Conservation (phyloP, 2,113 vertebrate species). For the Psephotus haematonotus region DNA sequence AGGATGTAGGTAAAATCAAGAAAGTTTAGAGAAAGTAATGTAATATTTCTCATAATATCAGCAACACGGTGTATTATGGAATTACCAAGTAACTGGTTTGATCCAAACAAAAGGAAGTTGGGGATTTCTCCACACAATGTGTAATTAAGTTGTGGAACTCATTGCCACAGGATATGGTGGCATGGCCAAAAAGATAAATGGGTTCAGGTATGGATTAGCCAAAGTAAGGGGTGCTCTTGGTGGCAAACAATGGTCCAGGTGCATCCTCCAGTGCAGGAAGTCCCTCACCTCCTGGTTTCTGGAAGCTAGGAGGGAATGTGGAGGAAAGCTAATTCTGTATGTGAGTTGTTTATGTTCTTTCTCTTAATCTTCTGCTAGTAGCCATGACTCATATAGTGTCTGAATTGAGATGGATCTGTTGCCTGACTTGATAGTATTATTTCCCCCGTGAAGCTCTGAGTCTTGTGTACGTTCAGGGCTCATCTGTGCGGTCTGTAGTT, state of each 20-base stretch:
- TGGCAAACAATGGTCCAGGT: conserved; percentile 14
- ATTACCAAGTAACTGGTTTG: neutral
- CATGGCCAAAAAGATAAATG: neutral
- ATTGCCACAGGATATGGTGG: neutral
- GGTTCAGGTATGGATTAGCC: neutral
- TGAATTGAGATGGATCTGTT: neutral
- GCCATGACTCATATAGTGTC: fast-evolving
- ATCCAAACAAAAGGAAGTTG: neutral
- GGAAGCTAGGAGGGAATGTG: neutral
- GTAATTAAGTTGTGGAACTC: neutral
- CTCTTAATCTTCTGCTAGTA: neutral
- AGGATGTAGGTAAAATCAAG: neutral
- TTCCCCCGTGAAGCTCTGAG: neutral
- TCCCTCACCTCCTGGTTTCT: neutral
- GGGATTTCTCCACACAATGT: neutral
- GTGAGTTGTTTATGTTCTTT: neutral
- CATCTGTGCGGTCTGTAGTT: neutral
- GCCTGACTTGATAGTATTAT: neutral
- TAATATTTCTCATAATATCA: neutral
- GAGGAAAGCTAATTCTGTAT: neutral
- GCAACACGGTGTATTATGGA: neutral
- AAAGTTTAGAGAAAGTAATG: neutral
- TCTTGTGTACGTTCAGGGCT: neutral
- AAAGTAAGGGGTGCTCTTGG: neutral
- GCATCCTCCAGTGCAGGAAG: conserved; percentile 23